A percentile compares a stretch with the other conserved stretches of the same genome.
phyloP scores from a whole-genome alignment of 2,888 invertebrate species.

The Harpalus rufipes region DNA sequence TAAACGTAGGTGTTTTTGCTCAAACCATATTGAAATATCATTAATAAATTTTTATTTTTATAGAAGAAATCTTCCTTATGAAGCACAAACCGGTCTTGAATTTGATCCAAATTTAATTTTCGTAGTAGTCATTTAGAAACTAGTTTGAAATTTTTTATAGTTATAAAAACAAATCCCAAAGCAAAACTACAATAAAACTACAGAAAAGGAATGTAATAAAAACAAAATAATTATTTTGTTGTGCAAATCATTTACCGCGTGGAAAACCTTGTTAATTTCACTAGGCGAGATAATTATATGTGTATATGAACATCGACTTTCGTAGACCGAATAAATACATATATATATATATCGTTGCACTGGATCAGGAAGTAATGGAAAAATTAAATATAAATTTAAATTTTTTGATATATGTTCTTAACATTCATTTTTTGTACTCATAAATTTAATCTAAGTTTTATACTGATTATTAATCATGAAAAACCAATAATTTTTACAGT shows the following conservation, averaged over 20 bases:
- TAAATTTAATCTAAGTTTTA: no score
- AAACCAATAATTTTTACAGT: no score
- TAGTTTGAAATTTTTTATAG: slow-evolving; percentile 32
- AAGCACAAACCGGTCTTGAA: slow-evolving; percentile 10
- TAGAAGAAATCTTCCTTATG: slow-evolving; percentile 11
- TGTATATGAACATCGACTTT: neutral
- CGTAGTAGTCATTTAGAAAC: slow-evolving; percentile 18
- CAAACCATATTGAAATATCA: neutral
- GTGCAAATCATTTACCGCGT: slow-evolving; percentile 23
- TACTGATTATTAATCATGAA: no score
- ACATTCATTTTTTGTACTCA: no score
- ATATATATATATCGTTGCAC: neutral
- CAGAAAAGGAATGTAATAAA: slow-evolving; percentile 42
- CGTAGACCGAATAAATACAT: neutral
- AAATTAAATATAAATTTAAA: no score
- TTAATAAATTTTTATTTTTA: neutral
- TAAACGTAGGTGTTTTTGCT: neutral
- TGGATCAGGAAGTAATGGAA: neutral
- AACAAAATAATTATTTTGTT: slow-evolving; percentile 35
- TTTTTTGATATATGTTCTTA: no score
- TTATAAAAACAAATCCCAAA: slow-evolving; percentile 41
- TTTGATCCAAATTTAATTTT: slow-evolving; percentile 39
- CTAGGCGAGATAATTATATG: neutral
- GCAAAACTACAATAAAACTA: slow-evolving; percentile 20
- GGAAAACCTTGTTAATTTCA: slow-evolving; percentile 35